phyloP scores from a whole-genome alignment of 2,113 vertebrate species.

The Sylvilagus bachmani region DNA sequence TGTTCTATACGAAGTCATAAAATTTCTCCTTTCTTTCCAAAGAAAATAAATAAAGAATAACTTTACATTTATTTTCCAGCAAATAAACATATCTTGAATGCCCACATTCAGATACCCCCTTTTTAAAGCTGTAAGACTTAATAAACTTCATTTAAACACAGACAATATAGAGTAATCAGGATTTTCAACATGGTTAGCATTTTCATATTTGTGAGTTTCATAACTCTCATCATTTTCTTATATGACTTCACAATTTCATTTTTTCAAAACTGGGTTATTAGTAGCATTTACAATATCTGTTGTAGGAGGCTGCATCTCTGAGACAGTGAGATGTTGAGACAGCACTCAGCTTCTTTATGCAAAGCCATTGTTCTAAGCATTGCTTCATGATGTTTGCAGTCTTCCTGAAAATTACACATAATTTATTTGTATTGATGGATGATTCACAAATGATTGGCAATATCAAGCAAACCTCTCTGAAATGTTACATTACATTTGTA shows the following conservation, averaged over 20 bases:
- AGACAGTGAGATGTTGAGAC: not conserved
- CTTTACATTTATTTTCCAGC: conserved; percentile 16
- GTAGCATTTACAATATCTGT: not conserved
- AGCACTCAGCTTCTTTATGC: not conserved
- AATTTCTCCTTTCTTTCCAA: not conserved
- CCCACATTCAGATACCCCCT: not conserved
- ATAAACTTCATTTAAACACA: not conserved
- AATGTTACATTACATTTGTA: not conserved
- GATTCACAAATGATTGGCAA: not conserved
- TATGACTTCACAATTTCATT: not conserved
- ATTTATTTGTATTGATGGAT: not conserved
- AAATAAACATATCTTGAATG: not conserved
- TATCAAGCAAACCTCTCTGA: not conserved
- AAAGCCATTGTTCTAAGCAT: not conserved
- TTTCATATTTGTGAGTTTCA: not conserved
- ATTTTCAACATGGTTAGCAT: not conserved
- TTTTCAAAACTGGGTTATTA: not conserved
- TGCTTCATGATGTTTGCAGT: not conserved
- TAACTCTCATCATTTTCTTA: not conserved
- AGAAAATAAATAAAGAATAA: too few relatives aligned
- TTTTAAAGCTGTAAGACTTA: not conserved
- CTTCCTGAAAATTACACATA: not conserved
- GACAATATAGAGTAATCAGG: not conserved
- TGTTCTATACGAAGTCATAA: not conserved
- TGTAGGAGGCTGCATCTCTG: not conserved